These are phyloP conservation scores for Araneus ventricosus DNA, from an alignment of 1,140 invertebrate genomes.

Conservation along the genomic window DNA sequence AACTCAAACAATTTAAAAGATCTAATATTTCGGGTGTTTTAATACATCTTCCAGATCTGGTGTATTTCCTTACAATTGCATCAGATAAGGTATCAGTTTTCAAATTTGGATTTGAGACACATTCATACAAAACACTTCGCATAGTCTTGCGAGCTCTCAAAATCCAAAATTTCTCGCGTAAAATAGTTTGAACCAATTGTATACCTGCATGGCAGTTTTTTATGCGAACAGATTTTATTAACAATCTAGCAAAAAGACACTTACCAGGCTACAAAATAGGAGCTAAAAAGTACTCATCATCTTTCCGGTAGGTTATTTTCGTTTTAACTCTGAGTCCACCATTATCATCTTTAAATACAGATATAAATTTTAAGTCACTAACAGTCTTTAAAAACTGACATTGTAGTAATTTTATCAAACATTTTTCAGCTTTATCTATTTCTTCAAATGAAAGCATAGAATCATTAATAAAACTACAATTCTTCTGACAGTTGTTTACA, in stretches of 20 bases:
- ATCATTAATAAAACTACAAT: not conserved
- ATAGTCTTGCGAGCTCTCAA: constrained; percentile 17
- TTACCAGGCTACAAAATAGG: constrained; percentile 41
- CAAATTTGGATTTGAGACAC: not conserved
- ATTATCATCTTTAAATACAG: not conserved
- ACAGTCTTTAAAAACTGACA: not conserved
- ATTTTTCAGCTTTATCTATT: constrained; percentile 44
- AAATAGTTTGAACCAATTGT: not conserved
- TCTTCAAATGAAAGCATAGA: not conserved
- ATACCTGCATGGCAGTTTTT: constrained; percentile 21
- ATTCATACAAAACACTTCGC: constrained; percentile 15
- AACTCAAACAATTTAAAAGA: not conserved
- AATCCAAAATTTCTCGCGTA: constrained; percentile 42
- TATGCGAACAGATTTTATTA: constrained; percentile 3
- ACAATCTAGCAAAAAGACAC: not conserved
- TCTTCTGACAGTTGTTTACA: constrained; percentile 29
- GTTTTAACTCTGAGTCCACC: constrained; percentile 46
- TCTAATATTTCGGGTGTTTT: not conserved
- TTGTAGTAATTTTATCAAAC: not conserved
- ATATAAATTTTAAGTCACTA: not conserved
- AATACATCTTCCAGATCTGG: not conserved
- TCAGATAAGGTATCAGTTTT: too few species aligned
- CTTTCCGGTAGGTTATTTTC: not conserved
- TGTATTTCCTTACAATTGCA: not conserved
- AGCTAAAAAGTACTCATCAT: not conserved